These are phyloP conservation scores for Coecobrya sp. DNA, from an alignment of 2,888 invertebrate genomes.

Conservation along the genomic window DNA sequence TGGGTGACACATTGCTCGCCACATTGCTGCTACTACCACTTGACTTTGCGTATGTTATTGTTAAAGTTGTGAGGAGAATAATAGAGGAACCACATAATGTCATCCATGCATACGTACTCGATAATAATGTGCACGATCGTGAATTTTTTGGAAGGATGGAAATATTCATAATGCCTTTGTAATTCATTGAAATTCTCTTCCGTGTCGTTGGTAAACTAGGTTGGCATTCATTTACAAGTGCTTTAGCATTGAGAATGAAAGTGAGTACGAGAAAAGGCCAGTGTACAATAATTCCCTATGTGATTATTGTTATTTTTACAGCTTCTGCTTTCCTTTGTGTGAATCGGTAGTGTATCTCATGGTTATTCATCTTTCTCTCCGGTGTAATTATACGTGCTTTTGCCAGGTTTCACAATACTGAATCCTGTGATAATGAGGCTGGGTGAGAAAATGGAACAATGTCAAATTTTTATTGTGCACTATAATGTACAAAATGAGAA, in stretches of 20 bases:
- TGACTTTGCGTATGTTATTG: not conserved
- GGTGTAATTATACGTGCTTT: constrained; percentile 53
- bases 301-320: constrained; percentile 8
- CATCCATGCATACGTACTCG: not conserved
- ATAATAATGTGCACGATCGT: no score
- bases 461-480: not conserved
- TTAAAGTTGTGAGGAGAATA: not conserved
- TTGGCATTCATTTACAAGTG: not conserved
- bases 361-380: not conserved
- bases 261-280: not conserved
- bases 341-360: not conserved
- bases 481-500: not conserved
- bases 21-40: not conserved
- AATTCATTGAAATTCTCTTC: no score
- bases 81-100: not conserved
- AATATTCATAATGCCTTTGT: no score
- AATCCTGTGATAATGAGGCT: constrained; percentile 68
- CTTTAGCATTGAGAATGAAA: not conserved
- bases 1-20: constrained; percentile 31
- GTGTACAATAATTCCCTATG: not conserved
- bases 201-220: no score
- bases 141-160: no score
- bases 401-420: constrained; percentile 49
- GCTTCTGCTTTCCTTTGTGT: not conserved
- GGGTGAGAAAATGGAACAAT: constrained; percentile 23